A percentile compares a stretch with the other conserved stretches of the same genome.
phyloP scores from a whole-genome alignment of 2,113 vertebrate species.

The Apodemus sylvaticus region DNA sequence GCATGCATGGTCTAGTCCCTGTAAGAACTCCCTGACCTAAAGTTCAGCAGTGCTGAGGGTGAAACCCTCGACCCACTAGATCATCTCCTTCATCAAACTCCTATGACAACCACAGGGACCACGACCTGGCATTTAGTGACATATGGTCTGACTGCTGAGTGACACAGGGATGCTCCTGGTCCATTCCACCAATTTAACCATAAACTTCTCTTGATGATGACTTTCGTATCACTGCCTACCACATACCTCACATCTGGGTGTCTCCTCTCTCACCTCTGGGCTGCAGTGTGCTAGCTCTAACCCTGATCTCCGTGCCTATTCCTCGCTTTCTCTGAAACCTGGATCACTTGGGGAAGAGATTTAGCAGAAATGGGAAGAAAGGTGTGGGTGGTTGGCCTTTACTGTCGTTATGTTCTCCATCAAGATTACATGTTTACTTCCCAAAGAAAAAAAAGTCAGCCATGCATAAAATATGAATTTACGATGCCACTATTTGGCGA shows the following conservation, averaged over 20 bases:
- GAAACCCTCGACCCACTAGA: background rate
- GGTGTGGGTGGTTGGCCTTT: constrained; percentile 36
- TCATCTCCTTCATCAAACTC: background rate
- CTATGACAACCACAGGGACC: background rate
- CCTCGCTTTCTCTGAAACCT: background rate
- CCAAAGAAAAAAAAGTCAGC: constrained; percentile 66
- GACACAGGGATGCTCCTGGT: background rate
- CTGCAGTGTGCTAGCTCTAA: too few relatives aligned
- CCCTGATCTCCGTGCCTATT: background rate
- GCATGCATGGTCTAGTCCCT: background rate
- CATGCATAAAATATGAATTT: constrained; percentile 64
- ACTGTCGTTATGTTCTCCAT: constrained; percentile 54
- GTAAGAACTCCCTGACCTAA: background rate
- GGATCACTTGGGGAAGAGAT: background rate
- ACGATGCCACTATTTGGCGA: constrained; percentile 12
- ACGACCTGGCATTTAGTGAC: background rate
- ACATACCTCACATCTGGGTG: too few relatives aligned
- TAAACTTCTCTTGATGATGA: background rate
- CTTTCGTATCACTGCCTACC: too few relatives aligned
- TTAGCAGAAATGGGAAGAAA: constrained; percentile 50
- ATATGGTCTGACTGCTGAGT: background rate
- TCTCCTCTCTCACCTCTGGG: too few relatives aligned
- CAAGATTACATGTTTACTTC: constrained; percentile 68
- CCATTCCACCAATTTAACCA: background rate
- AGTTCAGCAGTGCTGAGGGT: background rate